Evolutionary conservation across 23 tunicate genomes (phyloP), one percentile per base, ranked within the genome.

Genomic region (Botrylloides violaceus): DNA sequence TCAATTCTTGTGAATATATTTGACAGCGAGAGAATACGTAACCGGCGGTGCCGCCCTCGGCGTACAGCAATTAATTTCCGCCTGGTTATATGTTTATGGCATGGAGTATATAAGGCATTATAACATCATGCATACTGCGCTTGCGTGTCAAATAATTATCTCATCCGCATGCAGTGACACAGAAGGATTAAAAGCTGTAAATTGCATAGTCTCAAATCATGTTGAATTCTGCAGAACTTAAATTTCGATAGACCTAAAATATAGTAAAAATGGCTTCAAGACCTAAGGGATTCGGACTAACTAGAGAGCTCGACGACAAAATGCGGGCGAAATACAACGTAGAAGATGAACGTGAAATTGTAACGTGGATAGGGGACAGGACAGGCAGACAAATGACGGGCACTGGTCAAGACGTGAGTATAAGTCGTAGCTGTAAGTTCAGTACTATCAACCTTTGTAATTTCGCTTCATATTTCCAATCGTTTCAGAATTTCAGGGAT

Each of bases 261-360:
- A 28, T 23, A 56, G 9, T 43, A 61, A 80, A 43, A 64, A 95
- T 95, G 99, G 99, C 99, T 6, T 71, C 64, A 34, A 62, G 99
- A 75, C 92, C 89, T 27, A 95, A 95, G 76, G 99, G 92, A 55
- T 95, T 72, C 49, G 99, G 99, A 9, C 59, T 87, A 15, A 53
- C 91, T 28, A 71, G 84, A 3, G 99, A 95, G 58, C 30, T 82
- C 25, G 82, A 84, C 4, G 70, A 75, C 49, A 82, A 59, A 76
- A 68, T 87, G 38, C 64, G 56, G 49, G 92, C 91, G 31, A 87
- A 95, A 65, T 95, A 87, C 63, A 61, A 75, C 0, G 71, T 49
- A n/a, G 96, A 79, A n/a, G 99, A 95, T 28, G 99, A 87, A 79
- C 49, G 23, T 5, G 81, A 78, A 75, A 61, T 90, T 12, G 90